Conservation (phyloP, 2,113 vertebrate species). For the Alethe diademata region DNA sequence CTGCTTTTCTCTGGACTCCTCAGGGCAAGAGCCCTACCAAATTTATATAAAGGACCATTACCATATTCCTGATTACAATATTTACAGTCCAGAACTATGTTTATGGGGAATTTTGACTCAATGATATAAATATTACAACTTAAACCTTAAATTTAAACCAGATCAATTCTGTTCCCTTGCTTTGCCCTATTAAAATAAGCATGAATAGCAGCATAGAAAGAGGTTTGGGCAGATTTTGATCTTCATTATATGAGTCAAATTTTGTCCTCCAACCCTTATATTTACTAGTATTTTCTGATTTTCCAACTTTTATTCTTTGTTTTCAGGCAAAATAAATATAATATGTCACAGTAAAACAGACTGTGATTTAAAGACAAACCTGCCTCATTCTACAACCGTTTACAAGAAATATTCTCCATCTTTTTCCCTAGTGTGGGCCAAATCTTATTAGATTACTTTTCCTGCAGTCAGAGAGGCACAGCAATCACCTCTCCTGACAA, state of each 20-base stretch:
- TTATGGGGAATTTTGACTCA: neutral
- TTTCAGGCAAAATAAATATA: constrained; percentile 15
- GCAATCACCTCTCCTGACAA: neutral
- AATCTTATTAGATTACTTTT: neutral
- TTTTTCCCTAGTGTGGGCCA: constrained; percentile 3
- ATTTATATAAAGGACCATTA: neutral
- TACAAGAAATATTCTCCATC: neutral
- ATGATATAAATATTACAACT: neutral
- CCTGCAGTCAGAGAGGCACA: neutral
- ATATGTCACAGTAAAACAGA: neutral
- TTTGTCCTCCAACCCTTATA: neutral
- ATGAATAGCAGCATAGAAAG: neutral
- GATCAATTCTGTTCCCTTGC: neutral
- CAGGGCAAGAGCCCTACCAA: neutral
- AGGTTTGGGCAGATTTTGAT: neutral
- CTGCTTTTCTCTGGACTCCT: neutral
- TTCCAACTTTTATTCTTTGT: neutral
- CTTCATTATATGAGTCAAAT: neutral
- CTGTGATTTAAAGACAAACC: neutral
- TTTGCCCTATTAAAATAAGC: neutral
- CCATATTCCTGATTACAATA: neutral
- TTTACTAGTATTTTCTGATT: neutral
- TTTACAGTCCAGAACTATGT: neutral
- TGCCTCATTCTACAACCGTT: neutral
- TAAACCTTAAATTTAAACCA: neutral